phyloP scores from a whole-genome alignment of 2,797 vertebrate genomes.

The Trichosurus vulpecula region DNA sequence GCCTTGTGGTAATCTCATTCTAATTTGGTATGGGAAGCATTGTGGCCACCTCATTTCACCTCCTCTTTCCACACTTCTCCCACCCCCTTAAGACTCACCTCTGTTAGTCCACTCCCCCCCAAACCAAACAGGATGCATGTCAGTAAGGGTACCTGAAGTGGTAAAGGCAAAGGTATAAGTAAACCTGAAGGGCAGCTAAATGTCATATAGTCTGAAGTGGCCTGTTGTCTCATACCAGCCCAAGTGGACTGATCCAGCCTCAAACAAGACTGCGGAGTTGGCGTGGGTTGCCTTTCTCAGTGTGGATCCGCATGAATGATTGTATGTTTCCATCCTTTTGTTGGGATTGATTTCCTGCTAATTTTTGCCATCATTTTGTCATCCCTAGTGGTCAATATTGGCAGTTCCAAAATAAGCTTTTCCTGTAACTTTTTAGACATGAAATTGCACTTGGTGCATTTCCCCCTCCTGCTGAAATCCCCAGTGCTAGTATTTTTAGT shows the following conservation, averaged over 20 bases:
- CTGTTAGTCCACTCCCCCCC: background rate
- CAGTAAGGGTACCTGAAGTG: background rate
- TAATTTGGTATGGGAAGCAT: background rate
- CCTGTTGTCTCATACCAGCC: background rate
- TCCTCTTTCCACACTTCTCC: background rate
- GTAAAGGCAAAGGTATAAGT: background rate
- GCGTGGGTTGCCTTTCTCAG: background rate
- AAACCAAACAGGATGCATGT: background rate
- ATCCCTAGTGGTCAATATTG: constrained; percentile 56
- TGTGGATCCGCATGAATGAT: background rate
- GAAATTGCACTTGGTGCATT: constrained; percentile 71
- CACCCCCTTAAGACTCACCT: background rate
- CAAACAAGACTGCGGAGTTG: too few species aligned
- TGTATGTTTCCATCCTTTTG: background rate
- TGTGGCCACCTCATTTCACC: too few species aligned
- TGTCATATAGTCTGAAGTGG: background rate
- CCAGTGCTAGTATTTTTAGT: constrained; percentile 83
- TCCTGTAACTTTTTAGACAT: constrained; percentile 68
- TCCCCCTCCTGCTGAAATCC: constrained; percentile 81
- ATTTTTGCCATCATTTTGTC: constrained; percentile 19
- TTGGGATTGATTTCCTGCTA: constrained; percentile 13
- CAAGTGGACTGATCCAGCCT: background rate
- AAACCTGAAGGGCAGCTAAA: background rate
- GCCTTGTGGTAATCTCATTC: background rate
- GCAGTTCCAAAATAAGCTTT: constrained; percentile 53